phyloP scores from a whole-genome alignment of 35 echinoderm and acorn worm species.

The Acanthaster planci region DNA sequence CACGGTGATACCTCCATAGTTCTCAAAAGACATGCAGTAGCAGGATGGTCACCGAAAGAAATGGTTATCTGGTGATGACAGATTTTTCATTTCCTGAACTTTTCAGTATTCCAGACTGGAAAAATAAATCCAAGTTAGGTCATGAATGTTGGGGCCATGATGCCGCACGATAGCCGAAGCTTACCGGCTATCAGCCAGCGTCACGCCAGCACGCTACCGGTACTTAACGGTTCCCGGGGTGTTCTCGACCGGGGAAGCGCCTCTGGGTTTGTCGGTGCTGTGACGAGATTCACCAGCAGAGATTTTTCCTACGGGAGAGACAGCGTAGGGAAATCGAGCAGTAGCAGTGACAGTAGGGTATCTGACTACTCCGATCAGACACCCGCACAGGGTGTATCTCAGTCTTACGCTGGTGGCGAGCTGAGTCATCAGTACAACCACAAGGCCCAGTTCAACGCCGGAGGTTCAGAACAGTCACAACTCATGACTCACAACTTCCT shows the following conservation, averaged over 20 bases:
- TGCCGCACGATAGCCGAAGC: constrained; percentile 12
- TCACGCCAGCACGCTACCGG: not conserved
- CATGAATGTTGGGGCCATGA: constrained; percentile 12
- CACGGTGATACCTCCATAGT: no score
- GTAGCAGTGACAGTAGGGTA: not conserved
- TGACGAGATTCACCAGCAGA: no score
- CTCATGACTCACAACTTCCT: not conserved
- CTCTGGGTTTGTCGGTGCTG: no score
- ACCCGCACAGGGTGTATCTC: not conserved
- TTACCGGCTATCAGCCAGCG: constrained; percentile 7
- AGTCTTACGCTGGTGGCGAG: no score
- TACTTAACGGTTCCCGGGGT: not conserved
- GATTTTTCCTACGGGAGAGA: not conserved
- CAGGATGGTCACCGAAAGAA: no score
- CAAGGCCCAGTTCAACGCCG: not conserved
- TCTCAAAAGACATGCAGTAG: no score
- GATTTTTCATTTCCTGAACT: no score
- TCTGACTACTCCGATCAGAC: not conserved
- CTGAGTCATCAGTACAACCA: no score
- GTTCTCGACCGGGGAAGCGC: not conserved
- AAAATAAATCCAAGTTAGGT: not conserved
- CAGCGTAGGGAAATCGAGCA: not conserved
- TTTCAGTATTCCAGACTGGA: no score
- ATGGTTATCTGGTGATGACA: no score
- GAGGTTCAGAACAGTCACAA: not conserved